These are phyloP conservation scores for Brachyalestes nurse DNA, from an alignment of 2,797 vertebrate species.

Conservation along the genomic window DNA sequence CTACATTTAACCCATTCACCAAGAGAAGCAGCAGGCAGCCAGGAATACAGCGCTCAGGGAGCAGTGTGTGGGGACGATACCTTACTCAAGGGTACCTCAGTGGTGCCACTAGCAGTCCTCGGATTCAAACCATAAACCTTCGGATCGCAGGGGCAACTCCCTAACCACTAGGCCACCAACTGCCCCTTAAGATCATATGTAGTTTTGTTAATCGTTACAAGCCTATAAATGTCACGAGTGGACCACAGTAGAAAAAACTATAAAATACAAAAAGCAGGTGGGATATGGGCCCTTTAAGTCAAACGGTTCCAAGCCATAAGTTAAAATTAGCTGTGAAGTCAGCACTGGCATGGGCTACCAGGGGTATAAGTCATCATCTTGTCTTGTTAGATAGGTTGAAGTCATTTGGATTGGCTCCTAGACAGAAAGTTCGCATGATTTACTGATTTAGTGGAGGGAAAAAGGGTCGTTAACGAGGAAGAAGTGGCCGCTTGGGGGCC, in stretches of 20 bases:
- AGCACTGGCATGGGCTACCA: neutral
- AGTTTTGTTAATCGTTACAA: neutral
- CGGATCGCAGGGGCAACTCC: too few species aligned
- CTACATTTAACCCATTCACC: too few species aligned
- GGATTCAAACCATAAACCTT: too few species aligned
- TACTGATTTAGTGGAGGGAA: slow-evolving; percentile 24
- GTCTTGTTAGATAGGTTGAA: slow-evolving; percentile 22
- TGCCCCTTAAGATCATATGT: neutral
- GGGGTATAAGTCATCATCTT: slow-evolving; percentile 1
- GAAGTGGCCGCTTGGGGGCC: slow-evolving; percentile 59
- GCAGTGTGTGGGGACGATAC: too few species aligned
- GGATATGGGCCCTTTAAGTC: neutral
- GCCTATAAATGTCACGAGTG: neutral
- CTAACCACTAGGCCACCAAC: too few species aligned
- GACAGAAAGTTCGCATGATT: slow-evolving; percentile 43
- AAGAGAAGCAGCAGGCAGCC: too few species aligned
- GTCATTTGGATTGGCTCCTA: slow-evolving; percentile 34
- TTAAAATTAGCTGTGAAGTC: slow-evolving; percentile 22
- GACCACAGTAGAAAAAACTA: neutral
- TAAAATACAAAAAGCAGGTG: neutral
- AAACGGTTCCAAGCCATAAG: too few species aligned
- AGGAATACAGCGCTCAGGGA: too few species aligned
- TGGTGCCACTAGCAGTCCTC: too few species aligned
- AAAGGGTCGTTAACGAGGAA: slow-evolving; percentile 57
- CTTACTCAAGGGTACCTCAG: too few species aligned